phyloP scores from a whole-genome alignment of 2,797 vertebrate genomes.

The Coilia nasus region DNA sequence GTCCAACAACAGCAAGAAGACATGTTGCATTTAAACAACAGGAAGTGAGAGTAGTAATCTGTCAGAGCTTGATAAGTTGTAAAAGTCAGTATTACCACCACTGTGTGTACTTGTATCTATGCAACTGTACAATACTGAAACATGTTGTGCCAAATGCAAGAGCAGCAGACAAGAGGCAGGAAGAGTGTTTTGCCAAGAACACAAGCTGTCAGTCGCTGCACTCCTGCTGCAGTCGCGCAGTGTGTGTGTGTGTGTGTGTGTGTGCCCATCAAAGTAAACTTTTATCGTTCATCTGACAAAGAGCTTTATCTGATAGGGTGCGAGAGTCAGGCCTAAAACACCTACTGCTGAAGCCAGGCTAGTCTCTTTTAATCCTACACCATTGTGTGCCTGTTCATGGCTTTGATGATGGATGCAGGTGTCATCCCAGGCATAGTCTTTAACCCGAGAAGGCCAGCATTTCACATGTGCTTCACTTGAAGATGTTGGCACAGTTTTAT shows the following conservation, averaged over 20 bases:
- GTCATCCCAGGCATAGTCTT: constrained; percentile 44
- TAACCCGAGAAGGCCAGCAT: not conserved
- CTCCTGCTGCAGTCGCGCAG: constrained; percentile 25
- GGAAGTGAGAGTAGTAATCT: not conserved
- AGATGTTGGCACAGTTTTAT: not conserved
- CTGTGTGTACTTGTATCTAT: not conserved
- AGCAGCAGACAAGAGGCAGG: not conserved
- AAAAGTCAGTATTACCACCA: not conserved
- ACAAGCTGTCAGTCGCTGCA: not conserved
- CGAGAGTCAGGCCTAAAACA: constrained; percentile 63
- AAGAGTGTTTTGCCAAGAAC: constrained; percentile 52
- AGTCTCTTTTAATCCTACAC: constrained; percentile 71
- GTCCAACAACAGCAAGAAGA: not conserved
- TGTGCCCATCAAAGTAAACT: constrained; percentile 75
- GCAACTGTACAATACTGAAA: not conserved
- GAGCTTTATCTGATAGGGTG: constrained; percentile 70
- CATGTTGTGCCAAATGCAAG: not conserved
- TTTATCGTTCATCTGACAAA: constrained; percentile 73
- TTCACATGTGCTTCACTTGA: not conserved
- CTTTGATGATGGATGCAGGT: constrained; percentile 72
- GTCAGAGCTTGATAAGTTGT: not conserved
- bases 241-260: constrained; percentile 52
- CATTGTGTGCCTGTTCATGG: constrained; percentile 67
- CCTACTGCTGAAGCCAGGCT: constrained; percentile 63
- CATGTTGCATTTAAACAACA: not conserved